Conservation (phyloP, 2,113 vertebrate species). For the Canis aureus region DNA sequence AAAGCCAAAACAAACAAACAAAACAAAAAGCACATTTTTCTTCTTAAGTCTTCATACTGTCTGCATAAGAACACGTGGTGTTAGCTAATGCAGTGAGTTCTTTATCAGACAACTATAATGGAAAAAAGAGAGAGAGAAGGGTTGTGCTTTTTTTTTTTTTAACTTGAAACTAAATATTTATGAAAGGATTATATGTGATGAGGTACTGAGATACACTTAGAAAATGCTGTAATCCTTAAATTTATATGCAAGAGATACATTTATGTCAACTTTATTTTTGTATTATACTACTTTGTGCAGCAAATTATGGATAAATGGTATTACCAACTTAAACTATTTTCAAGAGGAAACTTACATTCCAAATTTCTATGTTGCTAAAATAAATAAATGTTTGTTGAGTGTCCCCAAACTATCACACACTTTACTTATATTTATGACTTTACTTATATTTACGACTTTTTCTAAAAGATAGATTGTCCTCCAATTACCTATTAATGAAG, state of each 20-base stretch:
- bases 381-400: neutral
- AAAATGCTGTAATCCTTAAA: neutral
- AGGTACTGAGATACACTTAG: neutral
- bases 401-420: neutral
- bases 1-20: neutral
- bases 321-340: constrained; percentile 37
- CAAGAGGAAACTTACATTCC: constrained; percentile 16
- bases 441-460: neutral
- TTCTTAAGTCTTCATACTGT: neutral
- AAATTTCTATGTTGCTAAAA: constrained; percentile 46
- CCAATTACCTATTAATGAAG: neutral
- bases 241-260: neutral
- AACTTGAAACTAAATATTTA: constrained; percentile 29
- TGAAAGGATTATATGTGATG: neutral
- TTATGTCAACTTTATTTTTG: neutral
- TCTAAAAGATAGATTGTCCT: neutral
- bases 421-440: constrained; percentile 14
- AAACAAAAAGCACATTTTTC: neutral
- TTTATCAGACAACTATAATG: neutral
- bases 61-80: neutral
- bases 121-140: neutral
- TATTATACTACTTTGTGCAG: neutral
- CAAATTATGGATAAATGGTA: neutral
- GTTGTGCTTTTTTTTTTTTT: neutral
- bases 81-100: neutral